These are phyloP conservation scores for Oscheius sp. DNA, from an alignment of 2,888 invertebrate species.

Conservation along the genomic window DNA sequence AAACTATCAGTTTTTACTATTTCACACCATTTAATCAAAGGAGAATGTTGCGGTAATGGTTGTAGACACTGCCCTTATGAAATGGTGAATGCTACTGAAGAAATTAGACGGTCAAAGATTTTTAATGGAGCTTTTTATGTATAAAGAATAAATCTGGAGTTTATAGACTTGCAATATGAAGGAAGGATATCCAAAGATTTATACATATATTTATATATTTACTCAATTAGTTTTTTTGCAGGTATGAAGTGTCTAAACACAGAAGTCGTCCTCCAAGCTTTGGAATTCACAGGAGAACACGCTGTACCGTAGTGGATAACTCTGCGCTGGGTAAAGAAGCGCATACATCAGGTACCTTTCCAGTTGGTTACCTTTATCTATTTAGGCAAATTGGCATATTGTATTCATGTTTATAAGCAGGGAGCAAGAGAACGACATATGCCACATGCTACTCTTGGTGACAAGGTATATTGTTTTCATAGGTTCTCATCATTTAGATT, in stretches of 20 bases:
- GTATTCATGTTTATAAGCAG: slow-evolving; percentile 92
- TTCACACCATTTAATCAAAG: slow-evolving; percentile 58
- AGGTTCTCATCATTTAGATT: slow-evolving; percentile 44
- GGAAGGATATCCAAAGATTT: not conserved
- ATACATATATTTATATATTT: slow-evolving; percentile 1
- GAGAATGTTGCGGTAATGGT: slow-evolving; percentile 68
- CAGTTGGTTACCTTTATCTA: too few relatives aligned
- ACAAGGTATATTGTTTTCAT: slow-evolving; percentile 53
- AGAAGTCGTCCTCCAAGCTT: slow-evolving; percentile 62
- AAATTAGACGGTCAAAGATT: slow-evolving; percentile 43
- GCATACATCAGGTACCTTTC: slow-evolving; percentile 71
- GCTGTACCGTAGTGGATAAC: slow-evolving; percentile 87
- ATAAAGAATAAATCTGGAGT: slow-evolving; percentile 34
- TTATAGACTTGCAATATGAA: too few relatives aligned
- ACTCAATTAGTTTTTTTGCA: slow-evolving; percentile 36
- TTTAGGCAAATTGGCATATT: slow-evolving; percentile 85
- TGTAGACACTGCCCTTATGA: slow-evolving; percentile 69
- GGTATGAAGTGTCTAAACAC: slow-evolving; percentile 66
- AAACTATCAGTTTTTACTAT: slow-evolving; percentile 56
- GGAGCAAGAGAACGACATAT: slow-evolving; percentile 67
- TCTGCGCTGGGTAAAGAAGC: slow-evolving; percentile 92
- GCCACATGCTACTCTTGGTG: slow-evolving; percentile 68
- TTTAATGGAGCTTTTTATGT: slow-evolving; percentile 69
- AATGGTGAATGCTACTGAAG: slow-evolving; percentile 55
- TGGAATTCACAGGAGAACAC: slow-evolving; percentile 66